Base-by-base conservation (phyloP, 35 echinoderm and acorn worm genomes). In the Chiridota heheva region DNA sequence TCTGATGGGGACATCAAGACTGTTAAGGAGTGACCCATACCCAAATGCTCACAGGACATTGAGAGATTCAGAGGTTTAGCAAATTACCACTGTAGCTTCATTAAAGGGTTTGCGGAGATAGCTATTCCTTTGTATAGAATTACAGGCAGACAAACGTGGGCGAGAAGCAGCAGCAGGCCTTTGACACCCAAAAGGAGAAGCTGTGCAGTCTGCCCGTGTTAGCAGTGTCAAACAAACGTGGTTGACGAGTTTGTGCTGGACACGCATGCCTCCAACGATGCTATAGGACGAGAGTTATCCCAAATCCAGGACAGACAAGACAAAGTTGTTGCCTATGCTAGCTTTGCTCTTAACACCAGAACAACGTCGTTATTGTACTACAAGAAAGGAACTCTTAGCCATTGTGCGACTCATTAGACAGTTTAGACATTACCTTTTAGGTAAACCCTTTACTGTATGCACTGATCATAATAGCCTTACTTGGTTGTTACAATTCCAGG, bases 331-430 rank as follows among this genome's bases (percentile, higher is more conserved):
- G 73, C 48, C 10, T 53, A 53, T 53, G 48, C 48, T 10, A 53
- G 48, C 48, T 53, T 13, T 53, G 48, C 48, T n/a, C n/a, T n/a
- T n/a, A n/a, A n/a, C n/a, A n/a, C n/a, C n/a, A n/a, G n/a, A n/a
- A n/a, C 81, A 91, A 62, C 36, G 82, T 4, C 81, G 82, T 20
- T 91, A 91, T 47, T 85, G 89, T 38, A 77, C 72, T 12, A 91
- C 89, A 12, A 31, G 73, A 20, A 68, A 46, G 31, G 89, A 91
- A 49, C 49, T 86, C 0, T 64, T 91, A 20, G 89, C 89, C 2
- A 55, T 91, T 1, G 82, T 86, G 18, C 51, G 36, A 10, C 71
- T 86, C 26, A 30, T 76, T 1, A 48, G 76, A 2, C 28, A 91
- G 7, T 91, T 91, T 28, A 34, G 77, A 33, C 89, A 91, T 55